Conservation (phyloP, 2,888 invertebrate genomes). For the Ochropleura plecta region DNA sequence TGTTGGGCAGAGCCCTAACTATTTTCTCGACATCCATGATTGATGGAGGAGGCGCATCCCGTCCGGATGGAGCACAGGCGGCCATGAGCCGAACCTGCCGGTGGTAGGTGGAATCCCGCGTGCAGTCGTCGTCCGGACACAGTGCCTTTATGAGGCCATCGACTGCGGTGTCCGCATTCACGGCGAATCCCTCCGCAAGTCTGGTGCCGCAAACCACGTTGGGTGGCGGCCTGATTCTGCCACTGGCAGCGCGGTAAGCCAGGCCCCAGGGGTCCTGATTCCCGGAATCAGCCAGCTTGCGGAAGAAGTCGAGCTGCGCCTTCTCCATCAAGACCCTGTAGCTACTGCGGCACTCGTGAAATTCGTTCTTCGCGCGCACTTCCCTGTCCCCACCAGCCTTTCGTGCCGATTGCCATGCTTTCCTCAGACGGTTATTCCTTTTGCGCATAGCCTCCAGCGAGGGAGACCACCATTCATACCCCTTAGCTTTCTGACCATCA, state of each 20-base stretch:
- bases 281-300: neutral
- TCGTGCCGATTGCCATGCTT: slow-evolving; percentile 8
- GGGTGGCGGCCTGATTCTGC: slow-evolving; percentile 47
- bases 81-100: slow-evolving; percentile 52
- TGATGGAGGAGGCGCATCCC: slow-evolving; percentile 40
- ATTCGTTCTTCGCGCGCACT: neutral
- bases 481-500: neutral
- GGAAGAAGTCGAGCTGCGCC: slow-evolving; percentile 24
- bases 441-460: slow-evolving; percentile 18
- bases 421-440: slow-evolving; percentile 2
- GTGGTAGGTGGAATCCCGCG: slow-evolving; percentile 57
- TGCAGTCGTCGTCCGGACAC: slow-evolving; percentile 67
- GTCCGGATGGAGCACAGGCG: slow-evolving; percentile 50
- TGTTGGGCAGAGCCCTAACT: neutral
- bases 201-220: slow-evolving; percentile 50
- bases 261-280: slow-evolving; percentile 58
- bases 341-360: neutral
- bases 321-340: slow-evolving; percentile 33
- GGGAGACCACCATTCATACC: slow-evolving; percentile 45
- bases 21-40: neutral
- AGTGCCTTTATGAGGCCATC: slow-evolving; percentile 47
- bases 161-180: slow-evolving; percentile 49
- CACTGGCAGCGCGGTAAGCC: slow-evolving; percentile 60
- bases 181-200: slow-evolving; percentile 29
- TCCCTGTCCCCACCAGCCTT: slow-evolving; percentile 5